Evolutionary conservation across 2,797 vertebrate genomes (phyloP).

Genomic region (Myripristis murdjan): DNA sequence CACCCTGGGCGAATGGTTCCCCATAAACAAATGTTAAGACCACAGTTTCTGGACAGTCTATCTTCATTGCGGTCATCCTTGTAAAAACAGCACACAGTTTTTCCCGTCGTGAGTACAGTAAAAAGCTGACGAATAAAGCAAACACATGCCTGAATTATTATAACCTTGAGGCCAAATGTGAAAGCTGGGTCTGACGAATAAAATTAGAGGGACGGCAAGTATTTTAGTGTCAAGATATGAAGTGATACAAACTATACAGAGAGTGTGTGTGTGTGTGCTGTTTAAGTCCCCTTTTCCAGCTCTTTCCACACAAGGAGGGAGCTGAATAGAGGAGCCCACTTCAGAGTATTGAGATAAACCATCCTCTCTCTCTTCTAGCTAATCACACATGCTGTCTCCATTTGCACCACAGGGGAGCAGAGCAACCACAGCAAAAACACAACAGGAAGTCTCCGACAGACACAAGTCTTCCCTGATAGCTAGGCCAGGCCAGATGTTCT

Average conservation of each 20-base stretch:
- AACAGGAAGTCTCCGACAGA: constrained; percentile 80
- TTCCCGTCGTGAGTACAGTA: background rate
- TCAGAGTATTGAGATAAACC: constrained; percentile 54
- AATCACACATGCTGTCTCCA: constrained; percentile 78
- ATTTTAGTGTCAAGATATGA: constrained; percentile 37
- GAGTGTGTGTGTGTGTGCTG: constrained; percentile 24
- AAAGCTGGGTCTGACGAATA: background rate
- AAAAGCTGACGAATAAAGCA: constrained; percentile 40
- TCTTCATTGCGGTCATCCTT: constrained; percentile 4
- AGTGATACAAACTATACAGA: constrained; percentile 24
- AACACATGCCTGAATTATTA: constrained; percentile 30
- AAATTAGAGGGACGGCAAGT: constrained; percentile 8
- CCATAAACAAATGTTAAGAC: constrained; percentile 41
- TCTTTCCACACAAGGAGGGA: background rate
- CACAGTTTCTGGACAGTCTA: constrained; percentile 22
- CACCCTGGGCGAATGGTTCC: constrained; percentile 21
- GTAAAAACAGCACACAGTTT: background rate
- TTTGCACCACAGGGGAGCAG: constrained; percentile 75
- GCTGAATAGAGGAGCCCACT: constrained; percentile 31
- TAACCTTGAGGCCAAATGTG: constrained; percentile 34
- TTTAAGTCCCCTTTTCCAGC: constrained; percentile 24
- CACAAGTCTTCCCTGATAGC: constrained; percentile 68
- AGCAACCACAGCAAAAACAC: constrained; percentile 63
- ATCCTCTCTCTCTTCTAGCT: constrained; percentile 19
- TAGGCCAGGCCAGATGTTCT: constrained; percentile 79